These are phyloP conservation scores for Myiotriccus ornatus DNA, from an alignment of 2,797 vertebrate genomes.

Conservation along the genomic window DNA sequence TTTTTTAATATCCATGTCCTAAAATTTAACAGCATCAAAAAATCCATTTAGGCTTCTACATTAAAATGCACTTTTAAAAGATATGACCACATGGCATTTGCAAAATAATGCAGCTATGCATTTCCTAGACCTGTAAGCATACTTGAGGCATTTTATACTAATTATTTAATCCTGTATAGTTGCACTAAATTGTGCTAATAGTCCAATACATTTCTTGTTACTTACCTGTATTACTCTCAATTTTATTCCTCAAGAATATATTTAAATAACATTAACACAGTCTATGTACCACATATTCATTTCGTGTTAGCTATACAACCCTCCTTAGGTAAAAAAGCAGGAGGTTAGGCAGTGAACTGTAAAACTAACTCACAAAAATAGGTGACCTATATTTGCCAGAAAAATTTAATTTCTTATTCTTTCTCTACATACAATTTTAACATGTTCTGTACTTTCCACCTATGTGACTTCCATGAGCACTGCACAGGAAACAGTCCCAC, in stretches of 20 bases:
- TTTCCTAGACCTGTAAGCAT: neutral
- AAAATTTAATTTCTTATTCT: neutral
- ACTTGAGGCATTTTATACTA: neutral
- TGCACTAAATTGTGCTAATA: neutral
- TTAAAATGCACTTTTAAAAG: neutral
- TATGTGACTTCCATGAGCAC: neutral
- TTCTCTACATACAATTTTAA: neutral
- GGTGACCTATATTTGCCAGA: neutral
- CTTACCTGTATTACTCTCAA: neutral
- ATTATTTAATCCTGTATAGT: neutral
- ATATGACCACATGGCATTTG: neutral
- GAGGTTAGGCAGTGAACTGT: neutral
- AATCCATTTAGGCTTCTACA: neutral
- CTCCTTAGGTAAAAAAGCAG: neutral
- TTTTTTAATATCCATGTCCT: neutral
- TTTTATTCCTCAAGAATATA: neutral
- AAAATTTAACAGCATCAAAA: neutral
- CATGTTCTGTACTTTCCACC: neutral
- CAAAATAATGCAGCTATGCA: neutral
- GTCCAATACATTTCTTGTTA: neutral
- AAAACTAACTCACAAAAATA: constrained; percentile 26
- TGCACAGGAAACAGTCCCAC: neutral
- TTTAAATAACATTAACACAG: neutral
- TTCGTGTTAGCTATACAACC: neutral
- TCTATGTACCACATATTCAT: neutral